A percentile compares a stretch with the other conserved stretches of the same genome.
Evolutionary conservation across 1,140 invertebrate species (phyloP).

Genomic region (Pomacea maculata): DNA sequence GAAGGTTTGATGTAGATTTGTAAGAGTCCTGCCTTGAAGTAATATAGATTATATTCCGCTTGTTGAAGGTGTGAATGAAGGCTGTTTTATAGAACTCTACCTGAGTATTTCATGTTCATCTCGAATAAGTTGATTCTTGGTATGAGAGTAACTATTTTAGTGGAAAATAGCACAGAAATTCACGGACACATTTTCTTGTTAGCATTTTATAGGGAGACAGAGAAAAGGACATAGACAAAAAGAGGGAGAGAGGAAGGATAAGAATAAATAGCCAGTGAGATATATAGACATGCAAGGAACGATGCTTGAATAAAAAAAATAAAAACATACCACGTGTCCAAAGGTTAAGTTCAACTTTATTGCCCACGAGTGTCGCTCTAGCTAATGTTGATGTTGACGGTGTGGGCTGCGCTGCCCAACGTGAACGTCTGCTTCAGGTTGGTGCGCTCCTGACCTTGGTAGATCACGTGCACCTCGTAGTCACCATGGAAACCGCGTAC

Average conservation of each 20-base stretch:
- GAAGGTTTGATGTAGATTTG: no score
- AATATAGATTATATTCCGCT: no score
- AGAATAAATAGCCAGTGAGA: neutral
- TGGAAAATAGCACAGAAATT: no score
- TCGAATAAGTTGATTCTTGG: no score
- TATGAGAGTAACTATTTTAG: neutral
- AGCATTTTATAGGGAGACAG: no score
- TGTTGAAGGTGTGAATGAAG: no score
- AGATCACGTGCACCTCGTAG: constrained; percentile 38
- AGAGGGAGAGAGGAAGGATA: neutral
- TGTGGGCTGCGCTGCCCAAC: neutral
- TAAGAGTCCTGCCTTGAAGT: no score
- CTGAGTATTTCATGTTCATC: no score
- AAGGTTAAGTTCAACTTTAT: neutral
- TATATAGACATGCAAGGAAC: neutral
- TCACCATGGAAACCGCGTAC: constrained; percentile 41
- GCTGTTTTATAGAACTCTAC: no score
- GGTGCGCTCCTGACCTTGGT: constrained; percentile 26
- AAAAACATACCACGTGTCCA: neutral
- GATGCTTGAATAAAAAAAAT: neutral
- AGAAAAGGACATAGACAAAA: no score
- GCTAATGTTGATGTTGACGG: constrained; percentile 1
- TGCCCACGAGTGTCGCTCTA: neutral
- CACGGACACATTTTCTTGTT: no score
- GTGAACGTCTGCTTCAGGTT: constrained; percentile 21